Base-by-base conservation (phyloP, 1,140 invertebrate species). In the Drosophila subpulchrella region DNA sequence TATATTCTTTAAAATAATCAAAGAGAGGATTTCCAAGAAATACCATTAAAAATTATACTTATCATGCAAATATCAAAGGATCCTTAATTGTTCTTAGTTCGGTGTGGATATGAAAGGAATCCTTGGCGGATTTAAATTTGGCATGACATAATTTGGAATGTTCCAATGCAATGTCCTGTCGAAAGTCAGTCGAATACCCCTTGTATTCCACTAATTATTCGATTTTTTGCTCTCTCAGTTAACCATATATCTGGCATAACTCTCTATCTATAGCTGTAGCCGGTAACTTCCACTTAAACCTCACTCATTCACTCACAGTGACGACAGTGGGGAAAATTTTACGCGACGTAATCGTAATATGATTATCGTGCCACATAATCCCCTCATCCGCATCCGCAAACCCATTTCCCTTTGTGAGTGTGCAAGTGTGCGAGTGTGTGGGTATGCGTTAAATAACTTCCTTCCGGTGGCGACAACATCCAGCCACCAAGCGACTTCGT, bases 321-420 rank as follows among this genome's bases (percentile, higher is more conserved):
- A 6, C 68, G 72, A 39, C 73, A 67, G 79, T 68, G 75, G 74
- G 66, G 68, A 57, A 88, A 88, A 88, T 82, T 82, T 86, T 86
- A 86, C 82, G 82, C 82, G 83, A 86, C 83, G 86, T 86, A 86
- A 86, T 86, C 83, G 83, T 86, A 86, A 89, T 86, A 89, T 86
- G 83, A 86, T 86, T 89, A 86, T 86, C 83, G 58, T 89, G 72
- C 71, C 60, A 86, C 75, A 86, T 83, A 89, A 83, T 78, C 83
- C 77, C 13, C 34, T n/a, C 54, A 13, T 38, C 41, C 36, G 15
- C 42, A 44, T 39, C 41, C 36, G 15, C 42, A 44, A 12, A 5
- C 38, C 6, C 38, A 6, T 30, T 17, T 24, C 15, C 6, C 27
- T 24, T 0, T 42, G 36, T 39, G 6, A 30, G 17, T 61, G 7